Evolutionary conservation across 2,113 vertebrate species (phyloP).

Genomic region (Chamaea fasciata): DNA sequence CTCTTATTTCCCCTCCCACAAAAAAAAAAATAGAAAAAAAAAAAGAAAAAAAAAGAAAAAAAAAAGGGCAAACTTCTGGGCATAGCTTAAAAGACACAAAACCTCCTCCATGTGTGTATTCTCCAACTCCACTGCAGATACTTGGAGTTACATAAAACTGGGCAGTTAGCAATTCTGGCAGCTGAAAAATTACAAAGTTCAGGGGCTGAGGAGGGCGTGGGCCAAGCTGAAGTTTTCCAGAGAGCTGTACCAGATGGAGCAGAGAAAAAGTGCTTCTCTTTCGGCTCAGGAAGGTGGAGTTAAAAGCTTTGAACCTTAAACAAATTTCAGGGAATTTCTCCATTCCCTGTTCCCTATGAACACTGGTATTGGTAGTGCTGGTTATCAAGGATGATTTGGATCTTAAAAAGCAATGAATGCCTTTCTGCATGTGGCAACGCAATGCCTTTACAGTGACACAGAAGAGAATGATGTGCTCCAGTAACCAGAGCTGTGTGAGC

Average conservation of each 20-base stretch:
- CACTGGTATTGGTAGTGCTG: not conserved
- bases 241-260: conserved; percentile 45
- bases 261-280: conserved; percentile 29
- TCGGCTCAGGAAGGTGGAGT: not conserved
- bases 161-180: conserved; percentile 52
- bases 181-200: conserved; percentile 60
- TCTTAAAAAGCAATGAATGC: not conserved
- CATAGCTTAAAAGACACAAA: conserved; percentile 42
- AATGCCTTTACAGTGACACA: not conserved
- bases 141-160: conserved; percentile 61
- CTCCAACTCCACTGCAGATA: conserved; percentile 42
- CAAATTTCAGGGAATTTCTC: conserved; percentile 51
- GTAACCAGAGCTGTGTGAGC: not conserved
- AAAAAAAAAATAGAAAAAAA: not conserved
- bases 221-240: conserved; percentile 61
- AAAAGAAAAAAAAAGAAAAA: not conserved
- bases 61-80: conserved; percentile 6
- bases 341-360: not conserved
- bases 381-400: not conserved
- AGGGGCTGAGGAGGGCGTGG: conserved; percentile 4
- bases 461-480: not conserved
- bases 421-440: not conserved
- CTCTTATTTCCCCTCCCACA: not conserved
- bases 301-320: conserved; percentile 28
- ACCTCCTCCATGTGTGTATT: conserved; percentile 37